Evolutionary conservation across 2,113 vertebrate species (phyloP).

Genomic region (Thryonomys swinderianus): DNA sequence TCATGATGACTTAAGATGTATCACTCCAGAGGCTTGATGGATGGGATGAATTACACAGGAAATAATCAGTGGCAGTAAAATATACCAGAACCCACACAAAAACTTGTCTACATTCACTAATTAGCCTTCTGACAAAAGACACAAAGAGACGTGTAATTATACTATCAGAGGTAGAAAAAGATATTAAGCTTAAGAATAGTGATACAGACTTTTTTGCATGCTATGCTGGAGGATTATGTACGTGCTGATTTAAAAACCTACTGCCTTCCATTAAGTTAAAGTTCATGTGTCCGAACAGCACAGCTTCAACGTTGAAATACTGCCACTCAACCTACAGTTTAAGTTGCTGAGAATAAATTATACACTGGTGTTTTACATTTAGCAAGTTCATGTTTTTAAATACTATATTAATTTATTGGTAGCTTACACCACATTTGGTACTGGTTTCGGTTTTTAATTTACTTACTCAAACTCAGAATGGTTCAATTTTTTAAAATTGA

Average conservation of each 20-base stretch:
- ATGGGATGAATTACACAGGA: slow-evolving; percentile 8
- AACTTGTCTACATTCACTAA: slow-evolving; percentile 12
- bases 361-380: neutral
- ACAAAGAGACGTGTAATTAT: slow-evolving; percentile 39
- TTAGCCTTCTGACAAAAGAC: slow-evolving; percentile 33
- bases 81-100: neutral
- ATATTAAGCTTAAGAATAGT: slow-evolving; percentile 21
- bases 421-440: neutral
- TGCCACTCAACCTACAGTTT: slow-evolving; percentile 31
- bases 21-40: slow-evolving; percentile 6
- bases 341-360: slow-evolving; percentile 1
- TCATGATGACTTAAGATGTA: neutral
- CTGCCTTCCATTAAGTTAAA: slow-evolving; percentile 34
- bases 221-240: neutral
- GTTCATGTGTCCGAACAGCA: neutral
- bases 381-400: slow-evolving; percentile 37
- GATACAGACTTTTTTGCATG: slow-evolving; percentile 1
- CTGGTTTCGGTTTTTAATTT: slow-evolving; percentile 27
- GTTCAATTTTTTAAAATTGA: slow-evolving; percentile 34
- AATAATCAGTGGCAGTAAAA: slow-evolving; percentile 26
- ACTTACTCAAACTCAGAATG: slow-evolving; percentile 40
- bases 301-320: slow-evolving; percentile 26
- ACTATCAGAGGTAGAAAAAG: neutral
- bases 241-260: slow-evolving; percentile 26
- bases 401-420: neutral